Evolutionary conservation across 2,113 vertebrate genomes (phyloP).

Genomic region (Heliornis fulica): DNA sequence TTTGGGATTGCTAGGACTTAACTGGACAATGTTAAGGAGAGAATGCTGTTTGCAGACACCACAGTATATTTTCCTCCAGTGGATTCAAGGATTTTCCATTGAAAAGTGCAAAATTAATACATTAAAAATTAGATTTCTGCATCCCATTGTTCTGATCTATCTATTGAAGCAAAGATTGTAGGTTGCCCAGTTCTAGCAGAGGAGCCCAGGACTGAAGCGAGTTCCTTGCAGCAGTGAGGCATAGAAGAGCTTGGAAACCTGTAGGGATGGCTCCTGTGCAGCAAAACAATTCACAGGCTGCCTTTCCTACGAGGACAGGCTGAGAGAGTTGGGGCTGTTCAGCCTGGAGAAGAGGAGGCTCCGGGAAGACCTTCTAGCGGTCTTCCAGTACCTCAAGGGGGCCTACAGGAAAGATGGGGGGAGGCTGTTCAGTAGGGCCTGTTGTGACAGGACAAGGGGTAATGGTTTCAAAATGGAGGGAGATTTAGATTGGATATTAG

Average conservation of each 20-base stretch:
- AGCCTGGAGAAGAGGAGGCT: no score
- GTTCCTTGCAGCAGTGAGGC: background rate
- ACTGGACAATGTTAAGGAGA: background rate
- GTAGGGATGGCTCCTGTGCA: fast-evolving
- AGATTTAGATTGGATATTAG: no score
- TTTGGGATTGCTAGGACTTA: background rate
- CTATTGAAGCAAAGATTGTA: background rate
- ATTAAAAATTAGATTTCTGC: background rate
- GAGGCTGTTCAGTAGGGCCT: no score
- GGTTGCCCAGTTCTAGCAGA: background rate
- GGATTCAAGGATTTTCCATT: background rate
- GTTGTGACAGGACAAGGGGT: no score
- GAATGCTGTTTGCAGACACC: background rate
- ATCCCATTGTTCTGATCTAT: background rate
- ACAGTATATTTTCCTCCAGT: background rate
- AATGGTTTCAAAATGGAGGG: no score
- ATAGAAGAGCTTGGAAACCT: background rate
- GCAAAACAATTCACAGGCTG: background rate
- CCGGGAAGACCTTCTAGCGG: no score
- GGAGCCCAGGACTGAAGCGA: background rate
- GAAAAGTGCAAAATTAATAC: background rate
- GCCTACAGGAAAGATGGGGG: no score
- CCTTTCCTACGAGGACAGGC: no score
- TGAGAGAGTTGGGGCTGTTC: no score
- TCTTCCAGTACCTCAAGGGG: no score